These are phyloP conservation scores for Monodelphis domestica DNA, from an alignment of 2,797 vertebrate genomes.

Conservation along the genomic window DNA sequence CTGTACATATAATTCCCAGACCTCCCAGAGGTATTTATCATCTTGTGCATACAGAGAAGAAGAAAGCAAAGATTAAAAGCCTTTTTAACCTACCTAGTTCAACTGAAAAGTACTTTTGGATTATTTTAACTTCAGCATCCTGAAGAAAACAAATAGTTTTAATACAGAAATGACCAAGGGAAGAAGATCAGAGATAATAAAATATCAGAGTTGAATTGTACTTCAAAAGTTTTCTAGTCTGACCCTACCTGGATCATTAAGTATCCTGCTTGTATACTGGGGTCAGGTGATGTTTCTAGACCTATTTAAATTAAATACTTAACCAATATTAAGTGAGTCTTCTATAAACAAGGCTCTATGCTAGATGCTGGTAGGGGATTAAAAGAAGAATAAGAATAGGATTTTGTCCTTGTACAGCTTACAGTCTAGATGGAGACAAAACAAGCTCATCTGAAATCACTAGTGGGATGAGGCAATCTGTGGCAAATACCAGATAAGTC, in stretches of 20 bases:
- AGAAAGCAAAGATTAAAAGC: slow-evolving; percentile 54
- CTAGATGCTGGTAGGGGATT: not conserved
- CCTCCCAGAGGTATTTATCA: slow-evolving; percentile 30
- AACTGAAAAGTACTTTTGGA: slow-evolving; percentile 65
- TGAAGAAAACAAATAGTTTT: not conserved
- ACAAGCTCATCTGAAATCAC: not conserved
- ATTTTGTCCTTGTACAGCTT: not conserved
- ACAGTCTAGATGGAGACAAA: not conserved
- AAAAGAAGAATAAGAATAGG: not conserved
- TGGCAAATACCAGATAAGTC: not conserved
- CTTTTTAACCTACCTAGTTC: slow-evolving; percentile 58
- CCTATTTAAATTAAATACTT: not conserved
- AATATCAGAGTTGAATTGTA: not conserved
- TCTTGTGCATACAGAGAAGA: slow-evolving; percentile 54
- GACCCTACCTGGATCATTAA: not conserved
- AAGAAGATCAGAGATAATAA: not conserved
- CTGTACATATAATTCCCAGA: slow-evolving; percentile 36
- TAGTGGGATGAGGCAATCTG: not conserved
- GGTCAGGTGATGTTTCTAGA: not conserved
- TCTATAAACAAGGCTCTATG: not conserved
- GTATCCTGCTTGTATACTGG: not conserved
- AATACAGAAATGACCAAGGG: not conserved
- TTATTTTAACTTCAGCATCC: not conserved
- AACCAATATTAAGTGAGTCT: not conserved
- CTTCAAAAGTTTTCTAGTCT: not conserved